Evolutionary conservation across 2,888 invertebrate genomes (phyloP).

Genomic region (Sabellastarte sp.): DNA sequence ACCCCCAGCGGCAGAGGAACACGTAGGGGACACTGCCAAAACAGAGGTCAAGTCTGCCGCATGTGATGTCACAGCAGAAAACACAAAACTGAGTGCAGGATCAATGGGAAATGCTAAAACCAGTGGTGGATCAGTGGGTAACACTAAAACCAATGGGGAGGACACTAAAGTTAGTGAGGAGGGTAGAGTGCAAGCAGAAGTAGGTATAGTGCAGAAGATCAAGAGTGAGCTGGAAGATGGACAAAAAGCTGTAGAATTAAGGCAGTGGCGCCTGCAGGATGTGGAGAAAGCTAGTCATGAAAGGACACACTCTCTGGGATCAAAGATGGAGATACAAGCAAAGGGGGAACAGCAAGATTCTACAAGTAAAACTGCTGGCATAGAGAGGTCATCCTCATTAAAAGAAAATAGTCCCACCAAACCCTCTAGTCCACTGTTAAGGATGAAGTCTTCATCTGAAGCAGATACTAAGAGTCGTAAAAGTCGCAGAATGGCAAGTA

Average conservation of each 20-base stretch:
- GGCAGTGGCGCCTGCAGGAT: not conserved
- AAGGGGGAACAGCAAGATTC: not conserved
- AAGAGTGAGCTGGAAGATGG: not conserved
- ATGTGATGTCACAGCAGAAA: not conserved
- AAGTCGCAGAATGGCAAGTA: too few species aligned
- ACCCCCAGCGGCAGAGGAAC: too few species aligned
- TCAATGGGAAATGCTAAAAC: not conserved
- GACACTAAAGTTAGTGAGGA: too few species aligned
- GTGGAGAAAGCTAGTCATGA: not conserved
- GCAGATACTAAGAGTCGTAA: too few species aligned
- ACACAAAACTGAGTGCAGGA: not conserved
- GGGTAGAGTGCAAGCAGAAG: not conserved
- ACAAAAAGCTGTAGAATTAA: not conserved
- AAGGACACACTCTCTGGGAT: slow-evolving; percentile 1
- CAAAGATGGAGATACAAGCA: not conserved
- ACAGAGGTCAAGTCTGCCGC: too few species aligned
- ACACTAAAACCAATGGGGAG: too few species aligned
- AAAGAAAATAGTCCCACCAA: not conserved
- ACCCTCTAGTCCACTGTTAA: not conserved
- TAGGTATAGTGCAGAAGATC: not conserved
- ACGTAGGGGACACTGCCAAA: too few species aligned
- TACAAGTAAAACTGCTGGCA: not conserved
- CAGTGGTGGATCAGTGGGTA: not conserved
- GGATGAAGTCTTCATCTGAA: too few species aligned
- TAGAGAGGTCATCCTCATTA: not conserved